Conservation (phyloP, 2,113 vertebrate genomes). For the Semnornis frantzii region DNA sequence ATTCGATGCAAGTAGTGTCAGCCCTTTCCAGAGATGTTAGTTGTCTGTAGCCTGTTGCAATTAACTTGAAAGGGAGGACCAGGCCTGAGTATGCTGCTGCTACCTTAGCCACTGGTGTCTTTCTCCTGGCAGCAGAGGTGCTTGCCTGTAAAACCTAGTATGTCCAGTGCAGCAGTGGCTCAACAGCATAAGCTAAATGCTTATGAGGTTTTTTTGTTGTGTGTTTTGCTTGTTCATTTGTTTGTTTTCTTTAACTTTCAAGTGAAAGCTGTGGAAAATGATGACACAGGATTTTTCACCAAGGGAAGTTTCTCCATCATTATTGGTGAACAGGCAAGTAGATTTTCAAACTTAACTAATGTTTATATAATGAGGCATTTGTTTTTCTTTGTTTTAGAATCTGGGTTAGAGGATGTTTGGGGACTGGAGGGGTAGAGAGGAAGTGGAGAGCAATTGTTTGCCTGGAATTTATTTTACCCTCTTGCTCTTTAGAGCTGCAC, state of each 20-base stretch:
- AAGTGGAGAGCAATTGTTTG: slow-evolving; percentile 39
- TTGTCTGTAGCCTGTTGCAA: background rate
- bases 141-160: background rate
- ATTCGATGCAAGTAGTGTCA: background rate
- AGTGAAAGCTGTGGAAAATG: slow-evolving; percentile 27
- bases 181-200: background rate
- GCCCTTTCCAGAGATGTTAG: background rate
- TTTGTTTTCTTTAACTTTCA: background rate
- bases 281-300: background rate
- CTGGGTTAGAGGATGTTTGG: slow-evolving; percentile 58
- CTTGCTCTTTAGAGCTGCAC: background rate
- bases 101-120: background rate
- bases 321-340: slow-evolving; percentile 12
- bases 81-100: background rate
- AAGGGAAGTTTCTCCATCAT: background rate
- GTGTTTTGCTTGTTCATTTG: background rate
- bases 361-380: slow-evolving; percentile 56
- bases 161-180: background rate
- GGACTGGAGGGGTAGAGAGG: slow-evolving; percentile 17
- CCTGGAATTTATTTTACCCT: slow-evolving; percentile 37
- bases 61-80: background rate
- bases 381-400: slow-evolving; percentile 56
- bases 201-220: background rate
- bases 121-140: background rate
- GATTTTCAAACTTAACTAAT: slow-evolving; percentile 21